phyloP scores from a whole-genome alignment of 2,888 invertebrate species.

The Ectropis crepuscularia region DNA sequence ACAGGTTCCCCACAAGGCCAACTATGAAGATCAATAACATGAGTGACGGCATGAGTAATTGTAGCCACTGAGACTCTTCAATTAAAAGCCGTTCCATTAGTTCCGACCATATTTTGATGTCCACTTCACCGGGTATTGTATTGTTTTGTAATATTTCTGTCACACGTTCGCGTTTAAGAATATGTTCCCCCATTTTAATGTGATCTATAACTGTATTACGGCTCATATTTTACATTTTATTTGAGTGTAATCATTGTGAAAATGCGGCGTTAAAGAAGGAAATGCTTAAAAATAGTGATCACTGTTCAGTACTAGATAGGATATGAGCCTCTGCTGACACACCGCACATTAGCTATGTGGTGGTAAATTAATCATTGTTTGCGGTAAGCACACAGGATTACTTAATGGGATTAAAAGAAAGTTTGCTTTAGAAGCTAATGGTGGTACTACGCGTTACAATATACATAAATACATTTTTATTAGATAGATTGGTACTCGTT shows the following conservation, averaged over 20 bases:
- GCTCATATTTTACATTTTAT: too few species aligned
- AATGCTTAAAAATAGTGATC: too few species aligned
- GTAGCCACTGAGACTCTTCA: conserved; percentile 46
- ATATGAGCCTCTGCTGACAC: conserved; percentile 11
- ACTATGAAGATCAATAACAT: conserved; percentile 54
- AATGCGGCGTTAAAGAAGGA: too few species aligned
- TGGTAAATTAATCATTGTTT: conserved; percentile 28
- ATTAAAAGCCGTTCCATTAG: conserved; percentile 47
- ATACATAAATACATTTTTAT: background rate
- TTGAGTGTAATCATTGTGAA: too few species aligned
- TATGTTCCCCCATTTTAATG: too few species aligned
- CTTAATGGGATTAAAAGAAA: conserved; percentile 28
- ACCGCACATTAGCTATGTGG: conserved; percentile 4
- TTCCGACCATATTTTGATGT: conserved; percentile 48
- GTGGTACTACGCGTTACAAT: background rate
- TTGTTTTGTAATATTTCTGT: conserved; percentile 13
- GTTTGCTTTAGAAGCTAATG: conserved; percentile 19
- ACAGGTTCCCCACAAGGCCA: conserved; percentile 64
- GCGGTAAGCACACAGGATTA: conserved; percentile 19
- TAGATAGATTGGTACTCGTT: background rate
- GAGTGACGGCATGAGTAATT: conserved; percentile 39
- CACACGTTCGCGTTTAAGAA: background rate
- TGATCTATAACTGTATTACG: too few species aligned
- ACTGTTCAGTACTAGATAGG: background rate
- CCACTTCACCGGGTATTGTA: conserved; percentile 19